Conservation (phyloP, 2,888 invertebrate species). For the Lycia hirtaria region DNA sequence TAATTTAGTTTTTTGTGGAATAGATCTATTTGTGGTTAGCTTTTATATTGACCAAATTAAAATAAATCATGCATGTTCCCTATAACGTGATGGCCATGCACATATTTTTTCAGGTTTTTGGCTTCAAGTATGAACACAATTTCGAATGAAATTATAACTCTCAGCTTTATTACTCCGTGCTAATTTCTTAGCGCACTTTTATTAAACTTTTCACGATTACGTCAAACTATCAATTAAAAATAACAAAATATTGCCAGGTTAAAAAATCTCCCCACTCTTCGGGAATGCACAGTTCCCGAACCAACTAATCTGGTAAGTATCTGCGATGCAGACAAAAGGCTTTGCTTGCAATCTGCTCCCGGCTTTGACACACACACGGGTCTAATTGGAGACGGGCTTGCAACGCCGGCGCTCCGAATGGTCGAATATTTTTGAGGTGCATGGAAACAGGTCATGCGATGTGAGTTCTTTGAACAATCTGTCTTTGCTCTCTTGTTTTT, state of each 20-base stretch:
- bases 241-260: slow-evolving; percentile 1
- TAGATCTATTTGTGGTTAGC: no score
- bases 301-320: slow-evolving; percentile 37
- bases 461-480: slow-evolving; percentile 10
- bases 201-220: no score
- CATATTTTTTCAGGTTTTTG: no score
- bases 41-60: no score
- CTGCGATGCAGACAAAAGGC: slow-evolving; percentile 40
- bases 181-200: no score
- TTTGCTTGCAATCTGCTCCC: slow-evolving; percentile 35
- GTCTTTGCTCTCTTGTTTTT: slow-evolving; percentile 3
- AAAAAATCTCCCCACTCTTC: slow-evolving; percentile 3
- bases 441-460: slow-evolving; percentile 16
- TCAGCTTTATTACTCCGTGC: no score
- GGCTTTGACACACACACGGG: slow-evolving; percentile 46
- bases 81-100: no score
- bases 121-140: no score
- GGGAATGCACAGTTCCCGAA: slow-evolving; percentile 8
- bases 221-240: not conserved
- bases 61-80: no score
- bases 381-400: slow-evolving; percentile 49
- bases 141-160: no score
- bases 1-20: no score
- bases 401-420: slow-evolving; percentile 12
- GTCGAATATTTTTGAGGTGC: slow-evolving; percentile 19